A percentile compares a stretch with the other conserved stretches of the same genome.
Evolutionary conservation across 2,888 invertebrate genomes (phyloP).

Genomic region (Heliconius hortense): DNA sequence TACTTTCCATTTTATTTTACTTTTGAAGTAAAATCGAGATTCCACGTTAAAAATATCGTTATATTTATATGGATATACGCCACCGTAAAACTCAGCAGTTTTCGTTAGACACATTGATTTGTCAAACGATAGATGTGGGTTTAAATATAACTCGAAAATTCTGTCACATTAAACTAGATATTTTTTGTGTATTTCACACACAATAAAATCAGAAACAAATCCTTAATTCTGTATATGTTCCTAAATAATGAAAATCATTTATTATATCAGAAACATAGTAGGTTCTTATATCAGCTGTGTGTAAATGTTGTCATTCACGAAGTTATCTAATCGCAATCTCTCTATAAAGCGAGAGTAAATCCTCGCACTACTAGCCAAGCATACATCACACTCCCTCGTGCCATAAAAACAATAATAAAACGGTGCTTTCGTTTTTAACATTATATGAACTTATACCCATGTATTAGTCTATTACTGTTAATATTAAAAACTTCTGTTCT

Average conservation of each 20-base stretch:
- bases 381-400: slow-evolving; percentile 45
- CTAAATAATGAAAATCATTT: too few species aligned
- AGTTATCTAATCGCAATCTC: slow-evolving; percentile 11
- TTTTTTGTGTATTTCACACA: not conserved
- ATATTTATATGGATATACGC: not conserved
- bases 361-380: slow-evolving; percentile 47
- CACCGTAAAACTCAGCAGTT: too few species aligned
- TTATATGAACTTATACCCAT: not conserved
- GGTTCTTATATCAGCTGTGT: not conserved
- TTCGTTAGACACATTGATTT: too few species aligned
- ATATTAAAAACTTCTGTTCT: not conserved
- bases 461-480: not conserved
- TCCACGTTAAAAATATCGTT: not conserved
- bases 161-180: not conserved
- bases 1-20: slow-evolving; percentile 24
- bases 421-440: slow-evolving; percentile 14
- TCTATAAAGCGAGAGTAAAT: slow-evolving; percentile 35
- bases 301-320: slow-evolving; percentile 3
- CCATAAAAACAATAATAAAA: slow-evolving; percentile 25
- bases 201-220: not conserved
- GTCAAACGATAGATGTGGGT: not conserved
- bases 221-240: too few species aligned
- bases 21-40: slow-evolving; percentile 9
- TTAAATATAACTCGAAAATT: not conserved
- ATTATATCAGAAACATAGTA: too few species aligned